Evolutionary conservation across 2,113 vertebrate genomes (phyloP), one percentile per base, ranked within the genome.

Genomic region (Ondatra zibethicus): DNA sequence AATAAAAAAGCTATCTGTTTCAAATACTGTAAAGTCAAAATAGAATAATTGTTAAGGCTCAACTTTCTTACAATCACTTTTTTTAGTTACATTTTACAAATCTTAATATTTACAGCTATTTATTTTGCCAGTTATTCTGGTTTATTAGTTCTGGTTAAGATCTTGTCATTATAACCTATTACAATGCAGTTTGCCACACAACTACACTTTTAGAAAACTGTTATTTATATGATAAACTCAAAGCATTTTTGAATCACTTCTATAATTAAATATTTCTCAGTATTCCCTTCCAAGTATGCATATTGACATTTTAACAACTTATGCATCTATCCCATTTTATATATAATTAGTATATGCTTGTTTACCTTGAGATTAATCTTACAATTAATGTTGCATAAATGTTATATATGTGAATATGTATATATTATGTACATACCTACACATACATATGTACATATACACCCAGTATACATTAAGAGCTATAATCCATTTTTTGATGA

Each of bases 371-470:
- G 1, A 70, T 92, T 95, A 91, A 86, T 52, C 39, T 96, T 82
- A 80, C 65, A 84, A 25, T 89, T 87, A 92, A 58, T 52, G 36
- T 78, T 92, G 14, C 16, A 72, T 42, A 92, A 75, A 63, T 94
- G 17, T 19, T 72, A 39, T 72, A n/a, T 72, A 6, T 39, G 66
- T 65, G 6, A 7, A 7, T 66, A 29, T 27, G 52, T 96, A 14
- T 47, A 8, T 72, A 7, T 89, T 55, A 19, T 58, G 52, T 58
- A 58, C 55, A 58, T 58, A 58, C 55, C 55, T 58, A 58, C 55
- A 58, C 5, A 58, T 58, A 3, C 17, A 21, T 9, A n/a, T 6
- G 25, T 58, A 19, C 36, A 58, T 76, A 76, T 25, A 76, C n/a
- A 42, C 10, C 0, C 4, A 52, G 47, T 76, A 66, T 72, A 21